Evolutionary conservation across 1,140 invertebrate species (phyloP).

Genomic region (Plectrocnemia conspersa): DNA sequence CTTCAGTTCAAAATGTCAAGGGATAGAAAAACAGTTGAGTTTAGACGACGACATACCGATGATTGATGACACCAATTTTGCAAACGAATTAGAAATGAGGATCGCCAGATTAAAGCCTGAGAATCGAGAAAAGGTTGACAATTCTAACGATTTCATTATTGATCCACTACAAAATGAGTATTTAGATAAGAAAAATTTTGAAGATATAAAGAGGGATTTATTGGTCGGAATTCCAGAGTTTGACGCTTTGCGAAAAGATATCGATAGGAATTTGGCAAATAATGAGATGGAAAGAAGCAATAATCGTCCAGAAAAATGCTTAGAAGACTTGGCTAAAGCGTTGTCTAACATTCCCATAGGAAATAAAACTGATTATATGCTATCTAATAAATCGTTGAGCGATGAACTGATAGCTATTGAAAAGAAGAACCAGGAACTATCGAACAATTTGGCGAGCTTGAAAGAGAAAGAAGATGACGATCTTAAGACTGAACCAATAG

Average conservation of each 20-base stretch:
- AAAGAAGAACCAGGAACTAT: background rate
- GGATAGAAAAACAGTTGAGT: slow-evolving; percentile 50
- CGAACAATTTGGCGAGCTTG: too few species aligned
- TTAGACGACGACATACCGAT: slow-evolving; percentile 52
- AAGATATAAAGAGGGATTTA: slow-evolving; percentile 49
- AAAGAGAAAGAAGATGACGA: too few species aligned
- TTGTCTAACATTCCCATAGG: slow-evolving; percentile 40
- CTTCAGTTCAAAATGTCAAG: slow-evolving; percentile 36
- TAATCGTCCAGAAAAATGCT: slow-evolving; percentile 41
- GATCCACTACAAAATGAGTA: slow-evolving; percentile 28
- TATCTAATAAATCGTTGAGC: slow-evolving; percentile 6
- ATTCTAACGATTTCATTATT: slow-evolving; percentile 17
- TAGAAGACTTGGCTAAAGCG: slow-evolving; percentile 42
- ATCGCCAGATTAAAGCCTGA: slow-evolving; percentile 43
- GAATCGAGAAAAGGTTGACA: slow-evolving; percentile 34
- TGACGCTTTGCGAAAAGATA: slow-evolving; percentile 48
- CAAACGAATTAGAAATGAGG: slow-evolving; percentile 49
- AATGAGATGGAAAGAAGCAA: slow-evolving; percentile 40
- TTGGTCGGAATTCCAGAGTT: slow-evolving; percentile 51
- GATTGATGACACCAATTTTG: slow-evolving; percentile 48
- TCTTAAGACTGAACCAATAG: too few species aligned
- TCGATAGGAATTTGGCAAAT: slow-evolving; percentile 34
- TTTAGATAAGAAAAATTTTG: slow-evolving; percentile 40
- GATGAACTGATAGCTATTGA: background rate
- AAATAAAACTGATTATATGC: slow-evolving; percentile 32